Evolutionary conservation across 2,888 invertebrate species (phyloP).

Genomic region (Agriotes lineatus): DNA sequence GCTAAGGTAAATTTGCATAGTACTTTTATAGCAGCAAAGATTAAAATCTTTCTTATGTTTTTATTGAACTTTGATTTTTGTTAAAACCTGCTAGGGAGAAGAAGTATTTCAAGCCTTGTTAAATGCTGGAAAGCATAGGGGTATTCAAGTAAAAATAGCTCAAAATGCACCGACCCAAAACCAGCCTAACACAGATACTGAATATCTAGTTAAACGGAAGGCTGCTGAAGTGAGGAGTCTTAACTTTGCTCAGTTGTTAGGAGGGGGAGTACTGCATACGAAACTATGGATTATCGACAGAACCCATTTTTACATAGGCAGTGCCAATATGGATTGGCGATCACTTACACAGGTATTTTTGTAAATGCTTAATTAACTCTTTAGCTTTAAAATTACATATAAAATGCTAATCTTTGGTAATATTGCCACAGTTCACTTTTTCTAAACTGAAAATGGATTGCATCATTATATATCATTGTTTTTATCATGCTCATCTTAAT

Average conservation of each 20-base stretch:
- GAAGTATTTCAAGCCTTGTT: conserved; percentile 85
- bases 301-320: conserved; percentile 92
- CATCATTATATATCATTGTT: no score
- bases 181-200: conserved; percentile 84
- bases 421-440: no score
- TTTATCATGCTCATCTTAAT: no score
- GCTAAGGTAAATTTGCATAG: conserved; percentile 63
- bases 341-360: conserved; percentile 94
- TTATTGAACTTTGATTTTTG: no score
- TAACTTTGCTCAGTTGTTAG: conserved; percentile 85
- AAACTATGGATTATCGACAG: conserved; percentile 95
- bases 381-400: no score
- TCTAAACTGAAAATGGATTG: no score
- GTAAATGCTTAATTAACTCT: no score
- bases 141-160: conserved; percentile 84
- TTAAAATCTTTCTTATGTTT: background rate
- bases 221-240: conserved; percentile 85
- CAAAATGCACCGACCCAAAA: conserved; percentile 82
- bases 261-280: conserved; percentile 92
- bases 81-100: conserved; percentile 92
- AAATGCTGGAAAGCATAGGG: conserved; percentile 78
- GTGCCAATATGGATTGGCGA: conserved; percentile 98
- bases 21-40: background rate
- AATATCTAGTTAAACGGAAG: conserved; percentile 80
- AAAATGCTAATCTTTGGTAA: no score